Base-by-base conservation (phyloP, 2,888 invertebrate genomes). In the Lysandra bellargus region DNA sequence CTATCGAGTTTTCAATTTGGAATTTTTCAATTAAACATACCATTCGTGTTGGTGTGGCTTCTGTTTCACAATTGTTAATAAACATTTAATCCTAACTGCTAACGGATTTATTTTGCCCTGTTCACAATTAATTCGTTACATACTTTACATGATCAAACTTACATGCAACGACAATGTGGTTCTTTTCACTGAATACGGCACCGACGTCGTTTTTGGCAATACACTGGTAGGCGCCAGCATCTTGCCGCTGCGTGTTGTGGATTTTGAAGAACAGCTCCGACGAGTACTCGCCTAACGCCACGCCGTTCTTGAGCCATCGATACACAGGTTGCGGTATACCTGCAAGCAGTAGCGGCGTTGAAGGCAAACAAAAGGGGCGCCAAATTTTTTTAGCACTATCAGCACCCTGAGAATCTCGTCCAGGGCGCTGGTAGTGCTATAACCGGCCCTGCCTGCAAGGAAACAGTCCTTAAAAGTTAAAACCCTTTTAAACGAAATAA, bases 241-340 rank as follows among this genome's bases (percentile, higher is more conserved):
- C 98, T 86, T 96, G 96, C 81, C 97, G 95, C 85, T 96, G 96
- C 79, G 98, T 97, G 87, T 97, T 97, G 86, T 96, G 96, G 85
- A 99, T 98, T 88, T 97, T 97, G 92, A 97, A 97, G 90, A 97
- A 97, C 85, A 97, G 95, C 88, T 98, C 98, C 23, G 97, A 96
- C 80, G 97, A 97, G 88, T 97, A 97, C 88, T 98, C 98, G 81
- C 95, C 96, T 82, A 98, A 95, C 79, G 97, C 96, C 80, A 95
- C 89, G 72, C 97, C 98, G 91, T 99, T 97, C 93, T 98, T 98
- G 83, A 98, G 94, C 99, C 99, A 99, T 88, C 97, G 96, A 93
- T 98, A 99, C 91, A 97, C 97, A 61, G 98, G 98, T 87, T 97
- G 97, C n/a, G 99, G 99, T 90, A 97, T 97, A 85, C 98, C 98